Conservation (phyloP, 2,888 invertebrate species). For the Lymantria dispar region DNA sequence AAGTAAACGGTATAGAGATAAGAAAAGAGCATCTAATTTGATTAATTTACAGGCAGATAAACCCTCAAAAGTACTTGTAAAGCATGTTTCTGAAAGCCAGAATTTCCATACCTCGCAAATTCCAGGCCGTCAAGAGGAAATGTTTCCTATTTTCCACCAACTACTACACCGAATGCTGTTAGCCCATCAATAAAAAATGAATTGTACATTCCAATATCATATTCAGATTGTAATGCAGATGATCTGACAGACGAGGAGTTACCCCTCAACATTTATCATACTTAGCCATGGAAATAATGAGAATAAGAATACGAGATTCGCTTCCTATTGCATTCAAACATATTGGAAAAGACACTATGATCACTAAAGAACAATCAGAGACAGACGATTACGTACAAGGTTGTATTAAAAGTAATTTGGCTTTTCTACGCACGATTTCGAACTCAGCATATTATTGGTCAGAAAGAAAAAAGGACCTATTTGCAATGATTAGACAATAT, state of each 20-base stretch:
- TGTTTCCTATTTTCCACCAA: too few relatives aligned
- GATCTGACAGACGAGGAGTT: constrained; percentile 48
- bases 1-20: too few relatives aligned
- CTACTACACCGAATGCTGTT: too few relatives aligned
- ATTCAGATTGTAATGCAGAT: too few relatives aligned
- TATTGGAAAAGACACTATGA: constrained; percentile 32
- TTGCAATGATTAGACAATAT: constrained; percentile 39
- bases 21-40: too few relatives aligned
- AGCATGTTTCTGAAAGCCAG: too few relatives aligned
- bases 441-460: constrained; percentile 56
- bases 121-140: too few relatives aligned
- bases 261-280: constrained; percentile 39
- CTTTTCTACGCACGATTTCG: constrained; percentile 46
- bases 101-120: too few relatives aligned
- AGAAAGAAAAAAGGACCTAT: constrained; percentile 40
- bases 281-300: constrained; percentile 10
- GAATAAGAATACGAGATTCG: constrained; percentile 22
- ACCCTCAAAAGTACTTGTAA: too few relatives aligned
- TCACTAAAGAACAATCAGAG: constrained; percentile 42
- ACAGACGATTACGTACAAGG: constrained; percentile 39
- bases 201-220: too few relatives aligned
- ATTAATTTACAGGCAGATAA: too few relatives aligned
- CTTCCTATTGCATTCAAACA: constrained; percentile 27
- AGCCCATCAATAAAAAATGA: too few relatives aligned
- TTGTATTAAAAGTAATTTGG: constrained; percentile 44